Evolutionary conservation across 2,888 invertebrate species (phyloP).

Genomic region (Pyrrhia umbra): DNA sequence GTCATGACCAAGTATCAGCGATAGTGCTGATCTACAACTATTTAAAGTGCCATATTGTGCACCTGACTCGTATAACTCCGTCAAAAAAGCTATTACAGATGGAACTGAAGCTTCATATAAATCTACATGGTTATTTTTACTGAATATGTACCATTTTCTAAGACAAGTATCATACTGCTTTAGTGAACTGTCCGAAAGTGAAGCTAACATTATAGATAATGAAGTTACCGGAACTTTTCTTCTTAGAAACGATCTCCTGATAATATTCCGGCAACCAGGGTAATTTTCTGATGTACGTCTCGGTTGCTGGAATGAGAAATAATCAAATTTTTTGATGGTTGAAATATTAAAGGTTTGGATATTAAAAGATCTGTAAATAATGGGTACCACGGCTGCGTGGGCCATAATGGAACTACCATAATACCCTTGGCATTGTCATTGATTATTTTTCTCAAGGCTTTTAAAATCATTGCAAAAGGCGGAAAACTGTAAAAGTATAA

Average conservation of each 20-base stretch:
- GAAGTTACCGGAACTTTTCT: constrained; percentile 11
- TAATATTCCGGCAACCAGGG: too few relatives aligned
- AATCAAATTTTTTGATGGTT: not conserved
- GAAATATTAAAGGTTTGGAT: not conserved
- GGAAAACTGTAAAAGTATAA: constrained; percentile 53
- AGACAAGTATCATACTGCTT: constrained; percentile 5
- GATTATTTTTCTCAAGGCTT: constrained; percentile 19
- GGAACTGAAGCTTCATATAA: not conserved
- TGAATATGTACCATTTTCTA: not conserved
- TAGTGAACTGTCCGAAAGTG: not conserved
- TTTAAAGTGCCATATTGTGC: constrained; percentile 1
- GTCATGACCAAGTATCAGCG: not conserved
- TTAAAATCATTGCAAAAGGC: constrained; percentile 19
- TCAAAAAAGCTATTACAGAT: not conserved
- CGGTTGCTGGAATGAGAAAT: constrained; percentile 13
- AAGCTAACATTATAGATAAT: not conserved
- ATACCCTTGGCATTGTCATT: constrained; percentile 14
- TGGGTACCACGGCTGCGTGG: too few relatives aligned
- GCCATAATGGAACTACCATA: constrained; percentile 17
- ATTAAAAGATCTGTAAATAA: not conserved
- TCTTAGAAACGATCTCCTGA: constrained; percentile 36
- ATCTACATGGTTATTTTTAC: not conserved
- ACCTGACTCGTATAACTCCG: not conserved
- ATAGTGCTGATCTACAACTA: not conserved
- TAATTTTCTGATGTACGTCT: constrained; percentile 35